Base-by-base conservation (phyloP, 2,113 vertebrate species). In the Nothocercus nigrocapillus region DNA sequence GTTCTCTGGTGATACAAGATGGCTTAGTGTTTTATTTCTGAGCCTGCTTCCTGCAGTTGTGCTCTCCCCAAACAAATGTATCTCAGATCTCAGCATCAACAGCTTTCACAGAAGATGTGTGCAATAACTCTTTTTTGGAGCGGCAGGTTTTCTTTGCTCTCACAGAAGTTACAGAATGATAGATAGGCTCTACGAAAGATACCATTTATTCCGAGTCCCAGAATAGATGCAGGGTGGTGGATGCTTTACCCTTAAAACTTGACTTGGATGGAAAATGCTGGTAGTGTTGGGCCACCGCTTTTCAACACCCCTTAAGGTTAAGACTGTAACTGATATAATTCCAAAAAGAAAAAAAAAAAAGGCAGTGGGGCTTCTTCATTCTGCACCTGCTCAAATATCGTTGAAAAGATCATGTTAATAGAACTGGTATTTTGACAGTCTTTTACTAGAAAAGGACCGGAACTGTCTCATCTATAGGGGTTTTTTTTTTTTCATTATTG, bases 181-280 rank as follows among this genome's bases (percentile, higher is more conserved):
- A 80, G n/a, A 64, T 6, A 66, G 59, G 10, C 20, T 85, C n/a
- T 69, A 45, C 36, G 63, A 28, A 92, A 81, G 20, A 11, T 34
- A 67, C 2, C 2, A 45, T 77, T 88, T 78, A 44, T 47, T 87
- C 78, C 51, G 67, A 66, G 78, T 93, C 34, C 49, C n/a, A 28
- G 36, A 93, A 49, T 6, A 88, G 63, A 54, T 77, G 15, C 18
- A 81, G 54, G 68, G 59, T 54, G 73, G 77, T 54, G 59, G 67
- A 32, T 47, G 13, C 17, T 56, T 70, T 14, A 6, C 8, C 77
- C 7, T 2, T 0, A 0, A 0, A 30, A 8, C 3, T 25, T 10
- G 15, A 53, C 61, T 13, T 76, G 38, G 88, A 66, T 91, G 73
- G 68, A 91, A 88, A 78, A 32, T 22, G 62, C n/a, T 62, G 38